Evolutionary conservation across 1,140 invertebrate genomes (phyloP), one percentile per base, ranked within the genome.

Genomic region (Leucophenga varia): DNA sequence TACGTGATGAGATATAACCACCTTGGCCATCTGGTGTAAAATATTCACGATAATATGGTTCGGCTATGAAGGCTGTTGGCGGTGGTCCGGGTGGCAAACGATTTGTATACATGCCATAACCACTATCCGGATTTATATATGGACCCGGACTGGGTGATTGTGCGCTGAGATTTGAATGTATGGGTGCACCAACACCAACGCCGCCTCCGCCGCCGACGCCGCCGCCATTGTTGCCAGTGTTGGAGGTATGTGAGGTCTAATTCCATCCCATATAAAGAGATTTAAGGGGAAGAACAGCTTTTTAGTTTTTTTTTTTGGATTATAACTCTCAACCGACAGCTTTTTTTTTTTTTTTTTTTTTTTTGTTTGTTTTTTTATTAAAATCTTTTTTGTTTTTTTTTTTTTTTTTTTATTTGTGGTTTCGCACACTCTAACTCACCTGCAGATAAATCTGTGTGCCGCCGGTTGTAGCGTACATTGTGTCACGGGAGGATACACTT

Each of bases 381-480:
- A n/a, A n/a, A n/a, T n/a, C n/a, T n/a, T n/a, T n/a, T n/a, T n/a
- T n/a, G n/a, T n/a, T n/a, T n/a, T n/a, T n/a, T n/a, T n/a, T n/a
- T n/a, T n/a, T n/a, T n/a, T n/a, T n/a, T n/a, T n/a, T n/a, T n/a
- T n/a, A n/a, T n/a, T n/a, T n/a, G n/a, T n/a, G n/a, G n/a, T n/a
- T 16, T 6, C 22, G 13, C 19, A 2, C 43, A 16, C 12, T 36
- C 22, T 21, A 45, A 64, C 64, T 73, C 69, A 75, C 73, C 72
- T 75, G 73, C 54, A 75, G 61, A 53, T 75, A 75, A 53, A 75
- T 75, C 61, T 75, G 73, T 56, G 73, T 75, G 63, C 72, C 65
- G 59, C 72, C 73, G 55, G 68, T 59, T 39, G 72, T 67, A 50
- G 61, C 65, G 55, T 75, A 75, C 73, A 75, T 75, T 56, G 57